Evolutionary conservation across 2,888 invertebrate species (phyloP), one percentile per base, ranked within the genome.

Genomic region (Sthenelais limicola): DNA sequence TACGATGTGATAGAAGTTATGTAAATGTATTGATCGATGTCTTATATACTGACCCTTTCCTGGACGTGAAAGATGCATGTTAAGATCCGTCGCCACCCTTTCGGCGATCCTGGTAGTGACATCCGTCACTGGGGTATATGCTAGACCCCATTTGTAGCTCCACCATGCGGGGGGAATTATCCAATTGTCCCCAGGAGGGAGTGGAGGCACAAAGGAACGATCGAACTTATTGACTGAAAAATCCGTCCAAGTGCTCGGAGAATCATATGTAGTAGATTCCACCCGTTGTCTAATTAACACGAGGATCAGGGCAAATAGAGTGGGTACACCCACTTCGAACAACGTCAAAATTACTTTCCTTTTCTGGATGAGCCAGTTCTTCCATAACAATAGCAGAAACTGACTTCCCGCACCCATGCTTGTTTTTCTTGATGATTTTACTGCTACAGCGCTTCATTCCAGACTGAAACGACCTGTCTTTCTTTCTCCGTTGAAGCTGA

Each of bases 71-170:
- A n/a, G n/a, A n/a, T n/a, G n/a, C 62, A 77, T 68, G 26, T 69
- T 67, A 26, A 78, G 32, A 30, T 35, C 67, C n/a, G 32, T 26
- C 4, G 68, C 71, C 33, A 68, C 74, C 26, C 66, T 32, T 15
- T 68, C 38, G 43, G 74, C 72, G 35, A 77, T 54, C 9, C 35
- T 9, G 15, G 21, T 28, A 12, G 66, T 71, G 21, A 71, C 30
- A n/a, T 68, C 54, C 12, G 51, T 72, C 30, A 71, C 35, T 21
- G 78, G 78, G 28, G 73, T 51, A 66, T 73, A 78, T 3, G 73
- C 72, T 67, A 78, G 71, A 18, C n/a, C 30, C 73, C 72, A 75
- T 3, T 5, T 2, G 47, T 26, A 43, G 9, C 32, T 33, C n/a
- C n/a, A n/a, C n/a, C n/a, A n/a, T n/a, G 12, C 18, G 12, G 47